A percentile compares a stretch with the other conserved stretches of the same genome.
Evolutionary conservation across 2,113 vertebrate species (phyloP).

Genomic region (Zeus faber): DNA sequence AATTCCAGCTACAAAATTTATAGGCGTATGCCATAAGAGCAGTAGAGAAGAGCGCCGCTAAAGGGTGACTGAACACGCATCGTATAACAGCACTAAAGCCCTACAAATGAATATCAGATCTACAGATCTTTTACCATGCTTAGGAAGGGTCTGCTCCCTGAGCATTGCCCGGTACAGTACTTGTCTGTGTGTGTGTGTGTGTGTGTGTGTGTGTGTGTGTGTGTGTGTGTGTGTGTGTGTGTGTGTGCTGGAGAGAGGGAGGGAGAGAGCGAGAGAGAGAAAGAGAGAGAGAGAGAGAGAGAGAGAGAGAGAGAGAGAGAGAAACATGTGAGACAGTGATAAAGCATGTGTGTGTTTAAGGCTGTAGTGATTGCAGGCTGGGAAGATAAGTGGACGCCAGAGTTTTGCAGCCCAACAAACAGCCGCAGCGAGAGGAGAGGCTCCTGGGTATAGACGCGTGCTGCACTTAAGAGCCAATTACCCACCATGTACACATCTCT

Average conservation of each 20-base stretch:
- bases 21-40: too few relatives aligned
- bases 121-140: background rate
- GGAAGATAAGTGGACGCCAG: conserved; percentile 59
- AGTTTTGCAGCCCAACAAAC: conserved; percentile 59
- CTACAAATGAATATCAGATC: background rate
- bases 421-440: conserved; percentile 44
- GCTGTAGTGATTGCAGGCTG: conserved; percentile 55
- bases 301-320: conserved; percentile 22
- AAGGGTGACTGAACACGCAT: too few relatives aligned
- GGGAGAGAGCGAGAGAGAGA: conserved; percentile 4
- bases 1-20: too few relatives aligned
- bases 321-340: conserved; percentile 40
- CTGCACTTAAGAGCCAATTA: conserved; percentile 77
- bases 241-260: background rate
- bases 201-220: conserved; percentile 6
- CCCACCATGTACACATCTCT: conserved; percentile 64
- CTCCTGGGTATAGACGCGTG: conserved; percentile 62
- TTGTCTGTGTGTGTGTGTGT: conserved; percentile 9
- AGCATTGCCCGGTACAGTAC: background rate
- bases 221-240: conserved; percentile 5
- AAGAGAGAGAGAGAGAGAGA: background rate
- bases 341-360: conserved; percentile 54
- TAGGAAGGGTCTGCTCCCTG: background rate
- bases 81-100: too few relatives aligned
- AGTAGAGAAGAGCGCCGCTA: too few relatives aligned